phyloP scores from a whole-genome alignment of 2,888 invertebrate species.

The Acanthacorydalis orientalis region DNA sequence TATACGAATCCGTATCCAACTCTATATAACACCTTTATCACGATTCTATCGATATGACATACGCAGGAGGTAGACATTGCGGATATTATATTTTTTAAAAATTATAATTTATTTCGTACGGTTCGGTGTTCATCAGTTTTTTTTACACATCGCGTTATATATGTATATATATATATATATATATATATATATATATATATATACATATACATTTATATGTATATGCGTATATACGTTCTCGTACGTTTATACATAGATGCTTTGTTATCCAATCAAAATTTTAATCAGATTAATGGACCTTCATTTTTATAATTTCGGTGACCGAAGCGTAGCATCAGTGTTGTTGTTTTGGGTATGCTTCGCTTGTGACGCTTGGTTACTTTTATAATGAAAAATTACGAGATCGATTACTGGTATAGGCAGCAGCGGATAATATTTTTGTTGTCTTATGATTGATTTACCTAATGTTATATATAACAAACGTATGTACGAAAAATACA shows the following conservation, averaged over 20 bases:
- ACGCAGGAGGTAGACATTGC: constrained; percentile 1
- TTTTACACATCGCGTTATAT: neutral
- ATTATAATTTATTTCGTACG: constrained; percentile 7
- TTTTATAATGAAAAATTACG: neutral
- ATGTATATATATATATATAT: neutral
- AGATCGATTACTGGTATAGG: neutral
- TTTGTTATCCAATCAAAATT: constrained; percentile 7
- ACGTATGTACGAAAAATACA: no score
- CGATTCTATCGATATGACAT: neutral
- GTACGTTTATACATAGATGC: constrained; percentile 1
- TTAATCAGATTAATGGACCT: constrained; percentile 6
- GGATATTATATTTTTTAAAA: constrained; percentile 6
- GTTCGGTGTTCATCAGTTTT: constrained; percentile 5
- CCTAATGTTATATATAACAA: neutral
- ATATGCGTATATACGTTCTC: neutral
- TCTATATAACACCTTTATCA: neutral
- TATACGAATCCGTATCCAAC: neutral
- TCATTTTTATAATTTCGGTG: constrained; percentile 4
- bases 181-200: neutral
- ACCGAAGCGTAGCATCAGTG: neutral
- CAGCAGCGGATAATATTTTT: constrained; percentile 4
- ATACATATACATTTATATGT: constrained; percentile 1
- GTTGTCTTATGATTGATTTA: constrained; percentile 4
- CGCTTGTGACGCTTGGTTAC: neutral
- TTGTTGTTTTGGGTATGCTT: neutral